Base-by-base conservation (phyloP, 2,113 vertebrate species). In the Crypturellus undulatus region DNA sequence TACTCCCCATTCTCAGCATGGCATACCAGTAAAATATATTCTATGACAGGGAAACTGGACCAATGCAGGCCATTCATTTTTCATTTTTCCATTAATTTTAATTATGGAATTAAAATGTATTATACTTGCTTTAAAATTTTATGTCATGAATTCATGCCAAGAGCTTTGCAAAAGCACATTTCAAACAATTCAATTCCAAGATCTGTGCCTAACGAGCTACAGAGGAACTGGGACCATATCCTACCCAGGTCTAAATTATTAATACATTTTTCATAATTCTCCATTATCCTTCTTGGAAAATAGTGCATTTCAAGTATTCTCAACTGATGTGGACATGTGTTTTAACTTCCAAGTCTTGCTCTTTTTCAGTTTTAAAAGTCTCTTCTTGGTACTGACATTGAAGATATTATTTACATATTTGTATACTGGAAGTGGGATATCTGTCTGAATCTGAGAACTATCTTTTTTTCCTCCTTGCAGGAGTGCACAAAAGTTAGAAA, bases 51-150 rank as follows among this genome's bases (percentile, higher is more conserved):
- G 91, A 97, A 96, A 94, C 75, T 91, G 67, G 81, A 94, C 94
- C 87, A 94, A 69, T 68, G 80, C 30, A 94, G 18, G 83, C 30
- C 78, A 96, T 94, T 95, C 97, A 94, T 96, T 98, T 97, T 98
- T 97, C 93, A 97, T 97, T 96, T 97, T 85, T 32, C 91, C 85
- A 97, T 97, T 97, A 95, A 97, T 98, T 98, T 98, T 98, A 97
- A 98, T 98, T 98, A 97, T 89, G 94, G 92, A 96, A 98, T 96
- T 97, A 90, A 93, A 96, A 96, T 96, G 84, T 94, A 96, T 97
- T 97, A 97, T 92, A 82, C 88, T 97, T 96, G 83, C 83, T 98
- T 98, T 97, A 97, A 98, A 97, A 90, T 94, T 98, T 97, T 81
- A 89, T 97, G 95, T 87, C 94, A 93, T 92, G 91, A 93, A 95